A percentile compares a stretch with the other conserved stretches of the same genome.
phyloP scores from a whole-genome alignment of 2,888 invertebrate genomes.

The Morinoia aosen region DNA sequence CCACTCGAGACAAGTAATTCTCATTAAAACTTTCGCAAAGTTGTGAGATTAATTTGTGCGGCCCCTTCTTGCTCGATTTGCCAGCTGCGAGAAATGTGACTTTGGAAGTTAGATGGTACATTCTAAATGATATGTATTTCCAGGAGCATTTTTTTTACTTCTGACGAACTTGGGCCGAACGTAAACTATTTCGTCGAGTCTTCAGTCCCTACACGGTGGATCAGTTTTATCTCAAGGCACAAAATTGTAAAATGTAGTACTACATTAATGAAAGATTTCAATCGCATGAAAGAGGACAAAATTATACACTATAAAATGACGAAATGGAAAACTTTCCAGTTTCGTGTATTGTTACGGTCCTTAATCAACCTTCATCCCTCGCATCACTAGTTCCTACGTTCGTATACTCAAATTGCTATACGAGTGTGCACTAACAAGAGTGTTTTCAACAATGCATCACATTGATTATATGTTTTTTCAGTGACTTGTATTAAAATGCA shows the following conservation, averaged over 20 bases:
- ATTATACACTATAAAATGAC: neutral
- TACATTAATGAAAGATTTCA: neutral
- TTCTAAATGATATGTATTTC: neutral
- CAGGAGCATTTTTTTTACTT: neutral
- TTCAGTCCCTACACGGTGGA: neutral
- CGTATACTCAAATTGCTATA: too few species aligned
- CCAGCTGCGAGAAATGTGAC: neutral
- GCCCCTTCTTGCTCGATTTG: neutral
- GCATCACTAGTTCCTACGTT: too few species aligned
- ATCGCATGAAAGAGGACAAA: neutral
- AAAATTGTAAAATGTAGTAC: neutral
- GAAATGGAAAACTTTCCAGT: neutral
- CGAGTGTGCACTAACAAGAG: neutral
- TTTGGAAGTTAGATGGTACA: neutral
- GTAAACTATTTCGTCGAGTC: neutral
- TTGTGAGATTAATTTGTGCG: neutral
- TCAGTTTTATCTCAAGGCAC: neutral
- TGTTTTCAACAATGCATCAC: too few species aligned
- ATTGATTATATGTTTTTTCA: too few species aligned
- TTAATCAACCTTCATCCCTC: too few species aligned
- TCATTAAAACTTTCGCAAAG: neutral
- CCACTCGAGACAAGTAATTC: constrained; percentile 10
- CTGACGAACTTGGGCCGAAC: neutral
- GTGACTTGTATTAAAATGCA: too few species aligned
- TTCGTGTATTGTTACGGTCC: neutral